Evolutionary conservation across 2,888 invertebrate species (phyloP).

Genomic region (Aethes cnicana): DNA sequence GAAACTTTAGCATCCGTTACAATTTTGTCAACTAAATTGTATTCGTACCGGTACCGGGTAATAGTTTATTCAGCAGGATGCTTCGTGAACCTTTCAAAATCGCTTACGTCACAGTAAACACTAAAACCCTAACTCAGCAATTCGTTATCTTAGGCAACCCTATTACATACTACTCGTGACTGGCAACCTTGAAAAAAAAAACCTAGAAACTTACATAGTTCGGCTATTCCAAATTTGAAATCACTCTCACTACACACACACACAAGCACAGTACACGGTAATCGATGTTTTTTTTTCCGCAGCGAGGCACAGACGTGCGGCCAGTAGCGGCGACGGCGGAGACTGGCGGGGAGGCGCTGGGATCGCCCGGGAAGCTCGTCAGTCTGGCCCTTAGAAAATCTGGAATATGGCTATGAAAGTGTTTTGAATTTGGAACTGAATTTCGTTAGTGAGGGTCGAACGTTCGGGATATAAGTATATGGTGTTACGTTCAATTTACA

Average conservation of each 20-base stretch:
- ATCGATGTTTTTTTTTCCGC: conserved; percentile 27
- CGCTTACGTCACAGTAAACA: conserved; percentile 11
- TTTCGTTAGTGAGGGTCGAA: no score
- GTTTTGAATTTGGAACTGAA: no score
- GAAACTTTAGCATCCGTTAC: no score
- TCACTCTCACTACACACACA: conserved; percentile 27
- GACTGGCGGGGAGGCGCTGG: conserved; percentile 25
- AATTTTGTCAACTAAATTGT: no score
- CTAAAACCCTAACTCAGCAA: conserved; percentile 14
- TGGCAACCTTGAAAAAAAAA: background rate
- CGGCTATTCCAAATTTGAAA: conserved; percentile 26
- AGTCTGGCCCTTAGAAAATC: conserved; percentile 7
- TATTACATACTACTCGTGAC: conserved; percentile 8
- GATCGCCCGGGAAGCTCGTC: conserved; percentile 20
- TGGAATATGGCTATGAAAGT: no score
- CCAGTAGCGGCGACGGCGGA: background rate
- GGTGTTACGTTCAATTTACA: no score
- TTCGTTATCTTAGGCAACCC: conserved; percentile 5
- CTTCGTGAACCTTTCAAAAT: background rate
- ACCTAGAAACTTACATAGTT: conserved; percentile 16
- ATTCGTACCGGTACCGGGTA: no score
- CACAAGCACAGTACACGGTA: conserved; percentile 22
- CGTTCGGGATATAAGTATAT: no score
- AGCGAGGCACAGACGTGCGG: conserved; percentile 10
- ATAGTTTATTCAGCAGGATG: no score